Evolutionary conservation across 92 coral and sea anemone genomes (phyloP), one percentile per base, ranked within the genome.

Genomic region (Phenganax subtilis): DNA sequence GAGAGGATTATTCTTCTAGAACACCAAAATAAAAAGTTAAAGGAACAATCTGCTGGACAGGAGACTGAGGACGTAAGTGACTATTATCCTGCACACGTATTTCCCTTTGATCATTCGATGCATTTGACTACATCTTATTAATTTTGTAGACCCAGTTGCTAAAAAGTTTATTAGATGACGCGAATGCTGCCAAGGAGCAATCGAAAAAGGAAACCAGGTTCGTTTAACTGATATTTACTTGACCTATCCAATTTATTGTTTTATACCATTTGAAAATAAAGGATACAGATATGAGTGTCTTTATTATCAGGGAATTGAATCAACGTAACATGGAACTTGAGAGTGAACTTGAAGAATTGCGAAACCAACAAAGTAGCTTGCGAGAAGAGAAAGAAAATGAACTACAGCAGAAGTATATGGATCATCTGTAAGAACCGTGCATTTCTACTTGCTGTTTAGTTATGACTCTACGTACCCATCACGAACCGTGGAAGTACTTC

Each of bases 201-300:
- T 85, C 90, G 72, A 97, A 94, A 80, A 94, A 89, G 61, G 98
- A 94, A 67, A 94, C 88, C 89, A 91, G 98, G 98, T 94, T 8
- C 53, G 73, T 30, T 37, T 64, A 64, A 12, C 10, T 64, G 30
- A 64, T 44, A 64, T 14, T 37, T 37, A 37, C 47, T 37, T 37
- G 47, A 37, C 47, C 47, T 37, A 37, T 37, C 47, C 47, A 37
- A 4, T 37, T 37, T 37, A 37, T 37, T 37, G 47, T 1, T 37
- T 37, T 37, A 37, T 37, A 37, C 47, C 47, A 37, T 37, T 37
- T 4, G 47, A 37, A 37, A 37, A 37, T 37, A 37, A 37, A 37
- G 1, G 47, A 37, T 37, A 37, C 4, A 37, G 47, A 37, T 37
- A 37, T 6, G 2, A 64, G 70, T 64, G 37, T 64, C n/a, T 47